phyloP scores from a whole-genome alignment of 2,888 invertebrate genomes.

The Gymnoscelis rufifasciata region DNA sequence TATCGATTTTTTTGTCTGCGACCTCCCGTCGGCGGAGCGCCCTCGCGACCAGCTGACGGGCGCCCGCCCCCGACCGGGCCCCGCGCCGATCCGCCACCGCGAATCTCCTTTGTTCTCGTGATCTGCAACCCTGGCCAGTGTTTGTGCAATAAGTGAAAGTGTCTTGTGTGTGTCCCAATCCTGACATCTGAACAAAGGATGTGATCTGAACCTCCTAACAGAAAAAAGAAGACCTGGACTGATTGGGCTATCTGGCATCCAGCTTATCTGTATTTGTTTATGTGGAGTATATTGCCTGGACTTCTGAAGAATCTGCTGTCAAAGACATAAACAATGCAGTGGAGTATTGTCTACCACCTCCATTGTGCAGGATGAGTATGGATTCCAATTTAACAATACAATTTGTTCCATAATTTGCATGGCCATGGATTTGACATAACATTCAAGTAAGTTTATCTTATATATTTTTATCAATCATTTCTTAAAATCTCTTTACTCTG shows the following conservation, averaged over 20 bases:
- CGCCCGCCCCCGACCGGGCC: conserved; percentile 44
- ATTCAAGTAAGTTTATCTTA: neutral
- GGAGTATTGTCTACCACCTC: conserved; percentile 1
- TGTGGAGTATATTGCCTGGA: conserved; percentile 10
- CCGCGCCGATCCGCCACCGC: conserved; percentile 16
- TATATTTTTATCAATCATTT: neutral
- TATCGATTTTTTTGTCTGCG: conserved; percentile 78
- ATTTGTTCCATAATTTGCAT: neutral
- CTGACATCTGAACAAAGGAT: conserved; percentile 38
- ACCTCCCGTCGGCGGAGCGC: conserved; percentile 59
- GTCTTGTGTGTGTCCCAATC: conserved; percentile 29
- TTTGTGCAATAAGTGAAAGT: conserved; percentile 51
- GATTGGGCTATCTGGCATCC: neutral
- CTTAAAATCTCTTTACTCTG: neutral
- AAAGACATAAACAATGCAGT: neutral
- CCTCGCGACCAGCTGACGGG: conserved; percentile 47
- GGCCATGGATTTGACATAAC: conserved; percentile 5
- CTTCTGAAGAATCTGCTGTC: neutral
- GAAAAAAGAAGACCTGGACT: conserved; percentile 23
- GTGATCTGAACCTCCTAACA: conserved; percentile 1
- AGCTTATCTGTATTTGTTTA: conserved; percentile 7
- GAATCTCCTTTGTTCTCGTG: conserved; percentile 46
- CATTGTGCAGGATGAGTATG: conserved; percentile 13
- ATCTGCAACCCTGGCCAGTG: conserved; percentile 17
- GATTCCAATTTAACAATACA: neutral